Conservation (phyloP, 2,113 vertebrate species). For the Lethenteron reissneri region DNA sequence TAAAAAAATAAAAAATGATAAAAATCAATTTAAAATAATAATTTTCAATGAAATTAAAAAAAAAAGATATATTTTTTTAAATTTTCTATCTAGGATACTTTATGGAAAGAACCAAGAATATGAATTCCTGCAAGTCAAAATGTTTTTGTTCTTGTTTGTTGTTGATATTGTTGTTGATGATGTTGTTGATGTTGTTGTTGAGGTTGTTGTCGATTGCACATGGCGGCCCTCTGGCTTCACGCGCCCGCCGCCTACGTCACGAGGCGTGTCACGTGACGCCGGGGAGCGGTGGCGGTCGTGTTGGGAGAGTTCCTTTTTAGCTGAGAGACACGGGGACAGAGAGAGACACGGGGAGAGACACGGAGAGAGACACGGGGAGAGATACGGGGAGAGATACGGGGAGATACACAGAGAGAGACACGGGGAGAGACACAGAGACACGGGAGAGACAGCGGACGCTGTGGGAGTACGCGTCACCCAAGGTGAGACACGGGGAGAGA, state of each 20-base stretch:
- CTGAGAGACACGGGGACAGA: not conserved
- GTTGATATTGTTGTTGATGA: not conserved
- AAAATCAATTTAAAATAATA: too few species aligned
- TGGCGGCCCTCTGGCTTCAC: not conserved
- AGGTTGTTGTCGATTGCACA: not conserved
- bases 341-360: not conserved
- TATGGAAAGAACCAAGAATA: too few species aligned
- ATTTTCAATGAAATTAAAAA: too few species aligned
- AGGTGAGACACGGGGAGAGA: not conserved
- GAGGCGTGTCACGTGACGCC: not conserved
- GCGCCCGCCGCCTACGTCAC: not conserved
- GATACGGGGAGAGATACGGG: not conserved
- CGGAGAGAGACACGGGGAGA: too few species aligned
- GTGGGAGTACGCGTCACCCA: not conserved
- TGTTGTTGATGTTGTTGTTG: not conserved
- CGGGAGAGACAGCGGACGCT: too few species aligned
- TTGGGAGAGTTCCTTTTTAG: not conserved
- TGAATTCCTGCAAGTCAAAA: too few species aligned
- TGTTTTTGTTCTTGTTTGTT: not conserved
- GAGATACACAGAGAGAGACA: not conserved
- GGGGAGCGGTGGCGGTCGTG: not conserved
- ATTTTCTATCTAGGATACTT: too few species aligned
- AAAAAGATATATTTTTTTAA: too few species aligned
- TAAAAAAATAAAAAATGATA: too few species aligned
- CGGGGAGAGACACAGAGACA: too few species aligned